Base-by-base conservation (phyloP, 2,888 invertebrate genomes). In the Invenusta paracnida region DNA sequence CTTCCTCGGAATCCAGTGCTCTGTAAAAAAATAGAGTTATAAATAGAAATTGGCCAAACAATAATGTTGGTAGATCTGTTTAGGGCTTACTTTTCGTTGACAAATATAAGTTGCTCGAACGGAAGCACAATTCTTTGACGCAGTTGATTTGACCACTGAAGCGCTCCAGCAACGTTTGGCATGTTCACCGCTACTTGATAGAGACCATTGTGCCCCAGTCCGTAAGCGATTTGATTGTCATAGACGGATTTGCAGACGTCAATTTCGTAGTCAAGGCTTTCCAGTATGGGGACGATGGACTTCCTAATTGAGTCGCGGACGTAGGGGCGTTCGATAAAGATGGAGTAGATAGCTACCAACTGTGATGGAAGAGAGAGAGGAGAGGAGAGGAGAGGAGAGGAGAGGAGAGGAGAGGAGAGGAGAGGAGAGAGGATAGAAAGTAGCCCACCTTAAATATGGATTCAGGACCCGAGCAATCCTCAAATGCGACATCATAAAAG, bases 391-490 rank as follows among this genome's bases (percentile, higher is more conserved):
- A 11, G 48, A 27, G 2, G 82, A 27, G 0, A 1, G 2, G 48
- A 11, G 48, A 48, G 17, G 48, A 48, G 48, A n/a, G n/a, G n/a
- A 11, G 48, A 17, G 48, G 5, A 17, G 48, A 48, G 48, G 48
- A 11, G 48, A 27, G 2, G 82, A 27, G 0, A 1, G 2, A 17
- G 2, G 48, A 48, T 11, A 17, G n/a, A n/a, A n/a, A n/a, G n/a
- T n/a, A n/a, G n/a, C n/a, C n/a, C 27, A 84, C 84, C 23, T 84
- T 84, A 17, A 84, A 84, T n/a, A 84, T 28, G 5, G 84, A n/a
- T 85, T 85, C 86, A 27, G 84, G 48, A 11, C 84, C 84, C 0
- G 84, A 85, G 85, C 86, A 85, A 29, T 85, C 86, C 17, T 85
- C 84, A 25, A 85, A 85, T 2, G 86, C 86, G 23, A 85, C 30